Base-by-base conservation (phyloP, 2,888 invertebrate genomes). In the Athrips mouffetella region DNA sequence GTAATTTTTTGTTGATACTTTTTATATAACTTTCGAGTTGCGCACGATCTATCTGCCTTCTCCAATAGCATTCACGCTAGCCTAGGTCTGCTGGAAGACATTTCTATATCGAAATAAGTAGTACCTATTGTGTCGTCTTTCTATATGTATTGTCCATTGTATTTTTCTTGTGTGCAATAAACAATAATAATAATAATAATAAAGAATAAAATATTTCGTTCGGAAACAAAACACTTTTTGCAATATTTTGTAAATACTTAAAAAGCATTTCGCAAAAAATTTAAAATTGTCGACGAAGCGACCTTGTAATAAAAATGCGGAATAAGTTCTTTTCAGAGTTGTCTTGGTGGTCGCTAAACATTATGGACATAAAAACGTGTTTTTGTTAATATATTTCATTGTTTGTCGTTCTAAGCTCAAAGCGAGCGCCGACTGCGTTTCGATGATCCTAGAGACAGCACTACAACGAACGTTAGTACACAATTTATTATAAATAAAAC, bases 221-320 rank as follows among this genome's bases (percentile, higher is more conserved):
- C 56, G 52, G 58, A 66, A 72, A 77, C 73, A 76, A 76, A 67
- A 56, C 31, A 64, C 57, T 80, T 81, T 82, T 84, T 82, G 82
- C 82, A 79, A 67, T 59, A 67, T 59, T 65, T 64, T 58, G 58
- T 37, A 51, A 62, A 68, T 65, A 57, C 59, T 68, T 71, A 74
- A 77, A 80, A 76, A 72, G 67, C 63, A n/a, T 58, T 69, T 67
- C 59, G 76, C 76, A 73, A 79, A 80, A 82, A 80, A 76, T 18
- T 39, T 30, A 35, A 45, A 40, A 58, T 60, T 59, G 61, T 53
- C 56, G 54, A 60, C 55, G n/a, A n/a, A n/a, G n/a, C n/a, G 62
- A 58, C 70, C 68, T 54, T 42, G 54, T 30, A 41, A 58, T 62
- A 62, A 61, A 62, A 59, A 52, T 55, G 53, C 55, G 54, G 54